Percentiles rank a stretch among this genome's conserved stretches.
Conservation (phyloP, 2,113 vertebrate genomes). For the Peromyscus polionotus region DNA sequence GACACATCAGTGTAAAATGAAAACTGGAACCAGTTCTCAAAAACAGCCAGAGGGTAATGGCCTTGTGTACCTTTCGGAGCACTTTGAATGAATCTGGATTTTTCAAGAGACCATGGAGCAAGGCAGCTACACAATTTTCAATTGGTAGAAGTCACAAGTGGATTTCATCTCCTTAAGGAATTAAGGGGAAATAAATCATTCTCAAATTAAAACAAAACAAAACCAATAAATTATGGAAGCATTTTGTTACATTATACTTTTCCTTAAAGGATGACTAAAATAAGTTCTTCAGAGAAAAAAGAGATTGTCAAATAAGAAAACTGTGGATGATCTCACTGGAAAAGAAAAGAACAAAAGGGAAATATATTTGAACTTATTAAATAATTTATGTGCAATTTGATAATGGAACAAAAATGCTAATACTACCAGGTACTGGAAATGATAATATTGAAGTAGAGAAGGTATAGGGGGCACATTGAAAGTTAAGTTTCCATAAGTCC, state of each 20-base stretch:
- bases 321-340: background rate
- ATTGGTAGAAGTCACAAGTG: background rate
- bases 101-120: background rate
- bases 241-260: background rate
- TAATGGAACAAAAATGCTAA: background rate
- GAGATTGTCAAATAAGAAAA: background rate
- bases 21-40: background rate
- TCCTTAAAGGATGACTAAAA: background rate
- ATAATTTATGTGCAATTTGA: background rate
- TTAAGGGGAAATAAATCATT: background rate
- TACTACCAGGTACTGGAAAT: background rate
- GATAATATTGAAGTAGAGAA: background rate
- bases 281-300: background rate
- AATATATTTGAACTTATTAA: background rate
- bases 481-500: background rate
- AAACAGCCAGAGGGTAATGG: background rate
- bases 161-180: background rate
- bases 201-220: background rate
- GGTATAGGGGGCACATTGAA: background rate
- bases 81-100: background rate
- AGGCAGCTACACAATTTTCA: background rate
- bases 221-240: background rate
- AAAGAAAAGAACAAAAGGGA: background rate
- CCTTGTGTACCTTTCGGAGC: too few species aligned
- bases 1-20: background rate